Base-by-base conservation (phyloP, 2,113 vertebrate genomes). In the Nematolebias whitei region DNA sequence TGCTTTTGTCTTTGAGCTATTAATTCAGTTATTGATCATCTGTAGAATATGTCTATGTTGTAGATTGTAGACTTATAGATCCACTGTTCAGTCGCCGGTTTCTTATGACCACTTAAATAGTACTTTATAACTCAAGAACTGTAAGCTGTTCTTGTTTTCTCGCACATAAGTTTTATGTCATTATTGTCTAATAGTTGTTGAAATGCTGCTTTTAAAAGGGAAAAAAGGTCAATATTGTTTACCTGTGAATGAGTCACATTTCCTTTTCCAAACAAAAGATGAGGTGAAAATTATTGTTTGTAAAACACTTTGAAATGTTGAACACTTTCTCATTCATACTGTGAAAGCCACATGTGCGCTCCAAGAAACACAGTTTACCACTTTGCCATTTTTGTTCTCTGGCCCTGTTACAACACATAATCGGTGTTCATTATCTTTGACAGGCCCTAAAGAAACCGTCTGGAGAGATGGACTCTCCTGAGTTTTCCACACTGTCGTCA, bases 401-500 rank as follows among this genome's bases (percentile, higher is more conserved):
- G 41, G 57, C 67, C 19, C 19, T 71, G 5, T 78, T 4, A 49
- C 26, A 76, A 41, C 12, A 60, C 32, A 14, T 64, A n/a, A 73
- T 40, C 65, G 45, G 72, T 74, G 71, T 81, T 15, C 22, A 12
- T 69, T 44, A 48, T 74, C 20, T 49, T 3, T 47, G 19, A 76
- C 77, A 90, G 85, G 78, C 67, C 22, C 29, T 24, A 18, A 48
- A 80, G 67, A 85, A 84, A 47, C 55, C 39, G 35, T 51, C 63
- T 29, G 48, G 39, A 55, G 86, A 49, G 66, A 97, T 98, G 95
- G 96, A 96, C 61, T 92, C 94, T 12, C 39, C 80, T 13, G 64
- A 89, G 12, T 92, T 95, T 2, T 99, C 97, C 35, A 68, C 91
- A 66, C 85, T 97, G 11, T 99, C 98, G 0, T 98, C 96, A 2